Conservation (phyloP, 2,113 vertebrate species). For the Melanerpes aurifrons region DNA sequence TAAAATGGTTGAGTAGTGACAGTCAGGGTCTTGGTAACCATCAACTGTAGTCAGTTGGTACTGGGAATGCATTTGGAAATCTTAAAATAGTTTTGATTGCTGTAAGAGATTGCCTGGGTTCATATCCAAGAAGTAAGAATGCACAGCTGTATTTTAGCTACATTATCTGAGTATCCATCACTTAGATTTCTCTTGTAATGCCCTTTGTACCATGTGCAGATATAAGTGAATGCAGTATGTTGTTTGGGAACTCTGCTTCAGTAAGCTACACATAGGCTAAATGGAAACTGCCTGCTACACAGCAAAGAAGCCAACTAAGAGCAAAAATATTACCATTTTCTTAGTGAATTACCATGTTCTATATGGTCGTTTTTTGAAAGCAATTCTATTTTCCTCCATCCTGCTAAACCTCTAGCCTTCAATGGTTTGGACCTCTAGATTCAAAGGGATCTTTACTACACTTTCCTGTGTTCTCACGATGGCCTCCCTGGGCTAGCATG, state of each 20-base stretch:
- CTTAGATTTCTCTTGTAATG: neutral
- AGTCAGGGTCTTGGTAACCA: neutral
- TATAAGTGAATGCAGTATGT: neutral
- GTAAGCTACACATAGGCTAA: neutral
- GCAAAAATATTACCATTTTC: neutral
- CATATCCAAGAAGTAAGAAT: neutral
- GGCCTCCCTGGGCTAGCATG: neutral
- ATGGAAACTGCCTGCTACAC: neutral
- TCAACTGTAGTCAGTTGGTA: neutral
- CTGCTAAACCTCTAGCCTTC: neutral
- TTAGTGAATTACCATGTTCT: neutral
- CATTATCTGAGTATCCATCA: neutral
- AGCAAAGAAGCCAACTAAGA: neutral
- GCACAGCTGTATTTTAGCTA: neutral
- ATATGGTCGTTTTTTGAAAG: neutral
- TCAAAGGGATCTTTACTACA: neutral
- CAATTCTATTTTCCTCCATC: rapidly evolving
- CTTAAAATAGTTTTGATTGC: neutral
- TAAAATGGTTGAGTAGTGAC: conserved; percentile 7
- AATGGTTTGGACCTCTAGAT: neutral
- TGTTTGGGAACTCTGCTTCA: neutral
- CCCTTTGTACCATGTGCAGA: neutral
- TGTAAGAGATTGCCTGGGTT: neutral
- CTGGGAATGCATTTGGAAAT: neutral
- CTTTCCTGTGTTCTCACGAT: neutral